Evolutionary conservation across 1,140 invertebrate species (phyloP), one percentile per base, ranked within the genome.

Genomic region (Temnothorax longispinosus): DNA sequence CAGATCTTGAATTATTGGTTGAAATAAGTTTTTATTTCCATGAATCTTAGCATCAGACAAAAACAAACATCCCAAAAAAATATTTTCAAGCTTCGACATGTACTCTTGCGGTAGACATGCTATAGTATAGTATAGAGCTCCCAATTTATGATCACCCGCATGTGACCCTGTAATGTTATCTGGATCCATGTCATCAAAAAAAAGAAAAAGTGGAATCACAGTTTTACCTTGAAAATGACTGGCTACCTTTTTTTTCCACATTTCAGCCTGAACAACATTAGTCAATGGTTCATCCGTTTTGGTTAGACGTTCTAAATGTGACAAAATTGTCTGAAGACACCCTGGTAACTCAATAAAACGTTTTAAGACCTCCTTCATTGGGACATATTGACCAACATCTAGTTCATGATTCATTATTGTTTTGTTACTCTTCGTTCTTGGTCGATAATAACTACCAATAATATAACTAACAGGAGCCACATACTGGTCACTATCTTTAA

Each of bases 151-250:
- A 21, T 67, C 8, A 38, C 44, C 27, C 38, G 54, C 54, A 69
- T 81, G 78, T 15, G 78, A 81, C 7, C 78, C 64, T 38, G 52
- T 54, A 5, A 52, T 50, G 11, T 81, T 69, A 58, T 81, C 65
- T 35, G 52, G 62, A 35, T 81, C 64, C 47, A 81, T 54, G 27
- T 81, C 50, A 32, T 81, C 50, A 32, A 67, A 81, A 47, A 80
- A 52, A 56, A 69, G 1, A 41, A 69, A 11, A 52, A 81, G 44
- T 52, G 78, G 50, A 35, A 81, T 21, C 3, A 81, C 64, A 38
- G 8, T 69, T 67, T 81, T 81, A 15, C 35, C 64, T 18, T 64
- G 18, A 41, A 78, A 78, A 60, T 50, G 52, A 44, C 41, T 58
- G 1, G 56, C 35, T 44, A 65, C 21, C 38, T 21, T 78, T 78